Evolutionary conservation across 1,140 invertebrate species (phyloP), one percentile per base, ranked within the genome.

Genomic region (Formica exsecta): DNA sequence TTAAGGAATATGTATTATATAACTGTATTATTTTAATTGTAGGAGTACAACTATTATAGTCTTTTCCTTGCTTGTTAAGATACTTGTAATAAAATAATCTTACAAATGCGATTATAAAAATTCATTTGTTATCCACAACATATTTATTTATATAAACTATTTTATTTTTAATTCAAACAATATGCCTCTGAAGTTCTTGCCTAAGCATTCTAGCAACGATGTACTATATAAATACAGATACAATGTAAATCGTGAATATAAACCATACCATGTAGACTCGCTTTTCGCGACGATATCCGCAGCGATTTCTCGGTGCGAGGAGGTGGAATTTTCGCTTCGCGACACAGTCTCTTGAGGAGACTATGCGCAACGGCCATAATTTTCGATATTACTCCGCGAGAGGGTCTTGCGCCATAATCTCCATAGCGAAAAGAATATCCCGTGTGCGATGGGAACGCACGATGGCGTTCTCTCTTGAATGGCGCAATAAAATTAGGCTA

Each of bases 401-500:
- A 38, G 32, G 32, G 32, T 32, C 32, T 70, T n/a, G 32, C 44
- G 44, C 32, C n/a, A 16, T 80, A 80, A 80, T 80, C 76, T 80
- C 76, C 76, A 68, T 68, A 68, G 64, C 44, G 64, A 80, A 68
- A 70, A 70, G 29, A 80, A 70, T 32, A 32, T 54, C 32, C 13
- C 13, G 62, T 22, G 54, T 36, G 25, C 54, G 71, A 75, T 75
- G 38, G 57, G 59, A 41, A 59, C 75, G 62, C 41, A 29, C 41
- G 62, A 32, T 32, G 32, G 76, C n/a, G 64, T 77, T 65, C 64
- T 32, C 64, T 51, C 16, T 70, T 70, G 64, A 80, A 80, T 80
- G 74, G 64, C 11, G 83, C 88, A 86, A 89, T 88, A 89, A 89
- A 89, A 89, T 89, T 89, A 89, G 88, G 88, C 87, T 89, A 89